Evolutionary conservation across 2,797 vertebrate genomes (phyloP).

Genomic region (Epinephelus coioides): DNA sequence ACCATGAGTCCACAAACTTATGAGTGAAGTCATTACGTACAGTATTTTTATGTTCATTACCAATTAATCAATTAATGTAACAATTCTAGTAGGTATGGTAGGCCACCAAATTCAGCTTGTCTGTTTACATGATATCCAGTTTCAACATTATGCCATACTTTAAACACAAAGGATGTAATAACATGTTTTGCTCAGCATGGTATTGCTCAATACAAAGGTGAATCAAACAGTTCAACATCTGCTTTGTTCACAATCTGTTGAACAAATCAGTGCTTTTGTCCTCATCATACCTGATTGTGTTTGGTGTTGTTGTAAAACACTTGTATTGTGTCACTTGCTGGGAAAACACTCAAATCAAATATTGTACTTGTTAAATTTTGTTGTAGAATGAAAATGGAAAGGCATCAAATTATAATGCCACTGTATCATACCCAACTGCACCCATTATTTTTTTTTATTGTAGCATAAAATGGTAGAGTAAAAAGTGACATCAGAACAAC

Average conservation of each 20-base stretch:
- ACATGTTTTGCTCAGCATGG: slow-evolving; percentile 9
- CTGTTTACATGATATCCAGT: not conserved
- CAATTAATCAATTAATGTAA: no score
- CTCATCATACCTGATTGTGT: not conserved
- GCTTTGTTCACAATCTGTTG: slow-evolving; percentile 15
- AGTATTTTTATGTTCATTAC: no score
- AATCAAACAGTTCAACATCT: slow-evolving; percentile 31
- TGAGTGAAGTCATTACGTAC: no score
- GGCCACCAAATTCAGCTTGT: not conserved
- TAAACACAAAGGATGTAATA: not conserved
- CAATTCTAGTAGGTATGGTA: no score
- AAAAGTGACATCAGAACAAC: slow-evolving; percentile 5
- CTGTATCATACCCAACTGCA: not conserved
- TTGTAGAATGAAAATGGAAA: not conserved
- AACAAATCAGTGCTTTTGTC: slow-evolving; percentile 1
- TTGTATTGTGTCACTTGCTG: not conserved
- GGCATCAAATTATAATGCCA: not conserved
- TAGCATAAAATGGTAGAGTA: not conserved
- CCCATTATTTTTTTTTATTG: not conserved
- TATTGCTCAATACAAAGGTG: slow-evolving; percentile 3
- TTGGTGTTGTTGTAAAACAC: slow-evolving; percentile 2
- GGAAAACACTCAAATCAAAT: not conserved
- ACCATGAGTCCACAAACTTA: no score
- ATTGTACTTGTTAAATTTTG: not conserved
- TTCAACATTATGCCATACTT: not conserved